phyloP scores from a whole-genome alignment of 2,113 vertebrate species.

The Prolemur simus region DNA sequence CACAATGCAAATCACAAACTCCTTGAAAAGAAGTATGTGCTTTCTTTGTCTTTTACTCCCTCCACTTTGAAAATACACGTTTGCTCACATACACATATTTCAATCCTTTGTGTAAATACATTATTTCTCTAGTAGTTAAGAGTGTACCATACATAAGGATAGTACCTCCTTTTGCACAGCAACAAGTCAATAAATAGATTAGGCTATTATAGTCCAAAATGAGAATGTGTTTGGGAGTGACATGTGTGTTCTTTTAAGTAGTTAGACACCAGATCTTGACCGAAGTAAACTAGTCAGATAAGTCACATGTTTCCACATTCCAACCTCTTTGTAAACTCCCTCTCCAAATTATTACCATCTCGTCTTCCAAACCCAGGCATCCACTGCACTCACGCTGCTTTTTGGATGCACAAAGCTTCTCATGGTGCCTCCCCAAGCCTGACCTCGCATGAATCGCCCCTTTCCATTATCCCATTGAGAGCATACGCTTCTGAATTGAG shows the following conservation, averaged over 20 bases:
- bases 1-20: neutral
- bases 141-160: neutral
- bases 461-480: neutral
- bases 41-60: neutral
- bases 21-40: neutral
- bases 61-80: neutral
- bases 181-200: neutral
- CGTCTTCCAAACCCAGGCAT: neutral
- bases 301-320: neutral
- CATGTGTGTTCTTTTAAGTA: neutral
- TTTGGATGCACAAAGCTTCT: neutral
- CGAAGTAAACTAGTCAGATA: neutral
- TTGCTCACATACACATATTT: neutral
- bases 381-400: fast-evolving
- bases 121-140: neutral
- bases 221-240: neutral
- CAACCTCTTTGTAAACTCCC: neutral
- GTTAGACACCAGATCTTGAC: neutral
- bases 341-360: neutral
- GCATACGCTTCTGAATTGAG: neutral
- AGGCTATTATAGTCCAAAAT: neutral
- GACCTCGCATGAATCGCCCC: neutral
- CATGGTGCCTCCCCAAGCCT: neutral
- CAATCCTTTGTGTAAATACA: neutral
- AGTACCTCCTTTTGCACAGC: neutral